Conservation (phyloP, 2,113 vertebrate genomes). For the Poeciliopsis retropinna region DNA sequence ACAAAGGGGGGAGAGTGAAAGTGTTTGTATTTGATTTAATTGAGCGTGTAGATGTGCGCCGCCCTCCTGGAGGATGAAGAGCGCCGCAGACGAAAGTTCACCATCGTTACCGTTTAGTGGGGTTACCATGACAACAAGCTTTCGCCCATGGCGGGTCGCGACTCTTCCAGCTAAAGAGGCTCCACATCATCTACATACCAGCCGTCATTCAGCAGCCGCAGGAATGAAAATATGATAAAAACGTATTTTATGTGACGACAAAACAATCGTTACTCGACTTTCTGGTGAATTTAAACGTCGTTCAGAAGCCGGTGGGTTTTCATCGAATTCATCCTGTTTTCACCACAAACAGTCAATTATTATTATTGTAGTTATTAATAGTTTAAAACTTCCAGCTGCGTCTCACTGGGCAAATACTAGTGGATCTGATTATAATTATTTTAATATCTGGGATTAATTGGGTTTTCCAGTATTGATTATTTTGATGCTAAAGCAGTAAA, state of each 20-base stretch:
- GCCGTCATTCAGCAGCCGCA: not conserved
- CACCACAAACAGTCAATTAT: not conserved
- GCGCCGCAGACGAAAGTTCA: slow-evolving; percentile 47
- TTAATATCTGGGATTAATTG: no score
- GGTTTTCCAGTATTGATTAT: no score
- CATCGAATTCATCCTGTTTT: not conserved
- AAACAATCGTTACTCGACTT: not conserved
- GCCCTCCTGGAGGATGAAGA: slow-evolving; percentile 50
- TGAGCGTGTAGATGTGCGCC: slow-evolving; percentile 35
- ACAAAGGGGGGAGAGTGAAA: slow-evolving; percentile 31
- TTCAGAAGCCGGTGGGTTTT: not conserved
- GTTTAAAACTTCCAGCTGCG: no score
- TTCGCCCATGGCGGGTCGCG: slow-evolving; percentile 43
- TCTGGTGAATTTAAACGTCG: not conserved
- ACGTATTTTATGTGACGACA: no score
- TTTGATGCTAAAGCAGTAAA: no score
- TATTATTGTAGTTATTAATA: no score
- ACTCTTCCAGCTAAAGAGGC: slow-evolving; percentile 24
- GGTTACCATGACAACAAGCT: slow-evolving; percentile 65
- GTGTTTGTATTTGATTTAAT: slow-evolving; percentile 49
- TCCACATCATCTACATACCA: not conserved
- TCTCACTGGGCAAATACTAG: no score
- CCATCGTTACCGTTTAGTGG: slow-evolving; percentile 51
- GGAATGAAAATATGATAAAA: not conserved
- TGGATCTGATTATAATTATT: no score